Evolutionary conservation across 2,888 invertebrate species (phyloP).

Genomic region (Selenia dentaria): DNA sequence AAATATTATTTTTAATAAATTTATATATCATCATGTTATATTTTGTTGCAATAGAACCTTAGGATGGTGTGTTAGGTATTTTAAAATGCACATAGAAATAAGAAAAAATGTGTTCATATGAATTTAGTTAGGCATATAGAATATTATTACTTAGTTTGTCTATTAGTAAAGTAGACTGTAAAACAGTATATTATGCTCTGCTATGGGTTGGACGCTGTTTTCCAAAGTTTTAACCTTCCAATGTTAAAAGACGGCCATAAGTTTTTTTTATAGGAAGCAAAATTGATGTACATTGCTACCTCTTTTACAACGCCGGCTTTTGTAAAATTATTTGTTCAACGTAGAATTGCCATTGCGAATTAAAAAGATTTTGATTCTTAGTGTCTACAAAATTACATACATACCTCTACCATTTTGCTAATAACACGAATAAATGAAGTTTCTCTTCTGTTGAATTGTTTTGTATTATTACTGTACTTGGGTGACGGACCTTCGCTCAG

Average conservation of each 20-base stretch:
- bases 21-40: too few relatives aligned
- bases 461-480: slow-evolving; percentile 45
- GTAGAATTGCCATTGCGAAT: slow-evolving; percentile 16
- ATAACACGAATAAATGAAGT: slow-evolving; percentile 63
- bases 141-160: slow-evolving; percentile 54
- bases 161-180: slow-evolving; percentile 74
- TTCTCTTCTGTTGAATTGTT: slow-evolving; percentile 61
- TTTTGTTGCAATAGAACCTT: slow-evolving; percentile 45
- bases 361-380: slow-evolving; percentile 20
- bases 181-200: slow-evolving; percentile 70
- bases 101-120: slow-evolving; percentile 83
- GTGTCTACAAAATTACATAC: slow-evolving; percentile 31
- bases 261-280: slow-evolving; percentile 30
- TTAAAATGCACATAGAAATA: slow-evolving; percentile 70
- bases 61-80: slow-evolving; percentile 60
- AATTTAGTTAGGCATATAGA: slow-evolving; percentile 77
- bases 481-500: too few relatives aligned
- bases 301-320: too few relatives aligned
- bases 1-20: too few relatives aligned
- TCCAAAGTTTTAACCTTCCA: slow-evolving; percentile 39
- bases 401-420: slow-evolving; percentile 35
- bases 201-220: slow-evolving; percentile 36
- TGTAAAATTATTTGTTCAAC: neutral
- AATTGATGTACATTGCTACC: slow-evolving; percentile 30
- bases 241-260: slow-evolving; percentile 38